phyloP scores from a whole-genome alignment of 2,797 vertebrate species.

The Halcyon smyrnensis region DNA sequence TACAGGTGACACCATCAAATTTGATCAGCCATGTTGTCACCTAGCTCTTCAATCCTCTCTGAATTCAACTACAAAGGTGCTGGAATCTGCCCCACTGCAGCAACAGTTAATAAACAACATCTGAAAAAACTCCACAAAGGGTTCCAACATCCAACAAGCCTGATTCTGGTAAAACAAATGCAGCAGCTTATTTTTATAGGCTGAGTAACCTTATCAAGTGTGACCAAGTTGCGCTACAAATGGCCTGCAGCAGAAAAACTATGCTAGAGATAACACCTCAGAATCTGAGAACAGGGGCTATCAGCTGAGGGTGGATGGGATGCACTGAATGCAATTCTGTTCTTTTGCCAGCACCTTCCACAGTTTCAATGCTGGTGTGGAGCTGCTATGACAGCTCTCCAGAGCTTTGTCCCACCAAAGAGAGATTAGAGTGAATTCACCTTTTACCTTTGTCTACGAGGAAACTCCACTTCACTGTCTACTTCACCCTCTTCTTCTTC shows the following conservation, averaged over 20 bases:
- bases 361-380: not conserved
- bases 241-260: not conserved
- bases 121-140: not conserved
- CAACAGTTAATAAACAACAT: not conserved
- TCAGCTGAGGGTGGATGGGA: not conserved
- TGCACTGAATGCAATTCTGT: not conserved
- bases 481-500: constrained; percentile 99
- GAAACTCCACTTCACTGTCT: constrained; percentile 99
- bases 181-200: not conserved
- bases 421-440: not conserved
- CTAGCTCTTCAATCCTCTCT: not conserved
- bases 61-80: not conserved
- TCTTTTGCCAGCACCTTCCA: not conserved
- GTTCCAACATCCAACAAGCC: not conserved
- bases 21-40: not conserved
- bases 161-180: not conserved
- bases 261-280: not conserved
- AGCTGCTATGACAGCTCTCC: not conserved
- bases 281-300: not conserved
- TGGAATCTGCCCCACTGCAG: not conserved
- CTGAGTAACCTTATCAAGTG: not conserved
- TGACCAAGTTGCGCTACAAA: not conserved
- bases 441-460: constrained; percentile 93
- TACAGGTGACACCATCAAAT: not conserved
- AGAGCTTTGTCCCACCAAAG: not conserved